Percentiles rank a stretch among this genome's conserved stretches.
These are phyloP conservation scores for Cloeon dipterum DNA, from an alignment of 2,888 invertebrate species.

Conservation along the genomic window DNA sequence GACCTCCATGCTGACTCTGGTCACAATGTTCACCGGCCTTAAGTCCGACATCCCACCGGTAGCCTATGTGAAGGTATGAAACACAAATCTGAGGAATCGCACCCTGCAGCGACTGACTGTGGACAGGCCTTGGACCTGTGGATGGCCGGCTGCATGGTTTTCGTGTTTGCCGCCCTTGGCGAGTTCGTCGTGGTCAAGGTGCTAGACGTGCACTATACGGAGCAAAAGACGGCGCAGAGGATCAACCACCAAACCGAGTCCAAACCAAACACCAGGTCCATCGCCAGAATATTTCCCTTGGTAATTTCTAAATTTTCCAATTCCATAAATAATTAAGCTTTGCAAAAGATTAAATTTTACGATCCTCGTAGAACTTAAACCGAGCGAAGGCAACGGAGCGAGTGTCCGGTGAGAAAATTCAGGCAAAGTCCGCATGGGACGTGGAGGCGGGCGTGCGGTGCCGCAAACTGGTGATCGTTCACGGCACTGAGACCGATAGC, in stretches of 20 bases:
- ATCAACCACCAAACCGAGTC: too few relatives aligned
- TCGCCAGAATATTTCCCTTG: conserved; percentile 21
- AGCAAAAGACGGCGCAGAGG: neutral
- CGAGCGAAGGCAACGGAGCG: too few relatives aligned
- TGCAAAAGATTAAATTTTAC: too few relatives aligned
- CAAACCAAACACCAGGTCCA: conserved; percentile 9
- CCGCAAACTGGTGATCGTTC: conserved; percentile 30
- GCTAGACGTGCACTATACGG: conserved; percentile 39
- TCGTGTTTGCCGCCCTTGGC: conserved; percentile 59
- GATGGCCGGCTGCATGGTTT: conserved; percentile 79
- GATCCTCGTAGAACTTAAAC: too few relatives aligned
- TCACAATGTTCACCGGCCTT: conserved; percentile 67
- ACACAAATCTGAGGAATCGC: too few relatives aligned
- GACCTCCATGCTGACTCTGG: conserved; percentile 62
- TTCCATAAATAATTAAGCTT: too few relatives aligned
- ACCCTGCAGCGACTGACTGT: too few relatives aligned
- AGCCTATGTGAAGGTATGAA: conserved; percentile 66
- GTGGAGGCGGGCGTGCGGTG: conserved; percentile 31
- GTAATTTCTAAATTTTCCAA: conserved; percentile 20
- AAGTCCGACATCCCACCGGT: conserved; percentile 66
- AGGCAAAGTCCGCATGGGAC: conserved; percentile 30
- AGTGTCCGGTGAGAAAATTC: neutral
- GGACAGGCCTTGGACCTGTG: conserved; percentile 60
- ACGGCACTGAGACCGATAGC: conserved; percentile 21
- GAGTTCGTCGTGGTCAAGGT: conserved; percentile 71